These are phyloP conservation scores for Hyposoter dolosus DNA, from an alignment of 2,888 invertebrate genomes.

Conservation along the genomic window DNA sequence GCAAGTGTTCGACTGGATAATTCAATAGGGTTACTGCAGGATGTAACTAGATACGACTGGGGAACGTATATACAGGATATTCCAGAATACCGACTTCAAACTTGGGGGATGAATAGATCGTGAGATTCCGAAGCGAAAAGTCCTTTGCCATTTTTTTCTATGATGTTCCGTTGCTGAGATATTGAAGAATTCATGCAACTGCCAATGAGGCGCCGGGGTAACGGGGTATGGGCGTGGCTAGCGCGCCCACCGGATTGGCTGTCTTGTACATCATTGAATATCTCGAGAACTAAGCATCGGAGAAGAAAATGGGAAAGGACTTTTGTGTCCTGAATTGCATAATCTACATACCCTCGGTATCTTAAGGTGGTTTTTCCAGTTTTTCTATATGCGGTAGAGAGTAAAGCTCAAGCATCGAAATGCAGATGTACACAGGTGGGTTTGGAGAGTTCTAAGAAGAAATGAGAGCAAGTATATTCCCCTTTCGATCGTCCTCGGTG, in stretches of 20 bases:
- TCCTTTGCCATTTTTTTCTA: not conserved
- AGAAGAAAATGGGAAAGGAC: not conserved
- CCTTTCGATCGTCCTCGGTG: slow-evolving; percentile 20
- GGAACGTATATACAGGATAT: not conserved
- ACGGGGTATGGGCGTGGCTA: not conserved
- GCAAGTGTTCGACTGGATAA: slow-evolving; percentile 53
- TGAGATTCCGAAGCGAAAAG: not conserved
- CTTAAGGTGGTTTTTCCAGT: not conserved
- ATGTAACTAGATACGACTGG: not conserved
- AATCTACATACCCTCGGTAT: not conserved
- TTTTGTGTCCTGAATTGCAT: not conserved
- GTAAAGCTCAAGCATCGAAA: slow-evolving; percentile 41
- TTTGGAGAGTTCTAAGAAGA: slow-evolving; percentile 19
- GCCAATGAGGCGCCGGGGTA: not conserved
- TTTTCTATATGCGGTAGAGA: not conserved
- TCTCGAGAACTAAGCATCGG: not conserved
- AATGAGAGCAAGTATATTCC: slow-evolving; percentile 28
- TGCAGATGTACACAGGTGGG: slow-evolving; percentile 48
- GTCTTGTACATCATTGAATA: not conserved
- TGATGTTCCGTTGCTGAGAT: not conserved
- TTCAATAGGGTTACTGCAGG: slow-evolving; percentile 41
- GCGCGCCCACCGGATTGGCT: not conserved
- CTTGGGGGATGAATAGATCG: slow-evolving; percentile 1
- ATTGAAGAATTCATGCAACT: not conserved
- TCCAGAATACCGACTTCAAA: not conserved